A percentile compares a stretch with the other conserved stretches of the same genome.
Evolutionary conservation across 2,113 vertebrate genomes (phyloP).

Genomic region (Xiphophorus maculatus): DNA sequence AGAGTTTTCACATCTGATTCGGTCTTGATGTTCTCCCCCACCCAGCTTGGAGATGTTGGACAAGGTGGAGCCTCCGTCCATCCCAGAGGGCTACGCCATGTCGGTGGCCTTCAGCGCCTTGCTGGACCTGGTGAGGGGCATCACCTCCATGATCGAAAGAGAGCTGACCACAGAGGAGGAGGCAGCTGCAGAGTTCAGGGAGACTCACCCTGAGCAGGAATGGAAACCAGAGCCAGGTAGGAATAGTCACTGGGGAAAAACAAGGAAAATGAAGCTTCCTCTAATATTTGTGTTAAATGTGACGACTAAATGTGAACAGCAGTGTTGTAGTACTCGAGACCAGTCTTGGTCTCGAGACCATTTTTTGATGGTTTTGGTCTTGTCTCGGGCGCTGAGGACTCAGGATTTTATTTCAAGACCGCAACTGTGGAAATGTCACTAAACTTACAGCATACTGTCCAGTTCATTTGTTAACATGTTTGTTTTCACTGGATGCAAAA

Average conservation of each 20-base stretch:
- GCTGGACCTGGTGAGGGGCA: conserved; percentile 95
- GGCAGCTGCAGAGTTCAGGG: conserved; percentile 68
- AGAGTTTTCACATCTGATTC: not conserved
- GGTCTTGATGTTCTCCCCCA: not conserved
- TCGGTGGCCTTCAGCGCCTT: conserved; percentile 97
- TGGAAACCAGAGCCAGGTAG: conserved; percentile 85
- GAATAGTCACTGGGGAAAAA: conserved; percentile 1
- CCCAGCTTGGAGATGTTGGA: conserved; percentile 96
- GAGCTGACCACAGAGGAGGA: conserved; percentile 84
- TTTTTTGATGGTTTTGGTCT: no score
- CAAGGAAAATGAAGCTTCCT: not conserved
- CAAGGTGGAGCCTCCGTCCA: conserved; percentile 97
- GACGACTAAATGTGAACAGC: no score
- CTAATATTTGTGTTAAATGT: no score
- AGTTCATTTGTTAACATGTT: no score
- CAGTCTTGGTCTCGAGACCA: no score
- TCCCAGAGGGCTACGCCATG: conserved; percentile 98
- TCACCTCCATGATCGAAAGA: conserved; percentile 95
- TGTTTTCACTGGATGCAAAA: no score
- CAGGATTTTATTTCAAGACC: no score
- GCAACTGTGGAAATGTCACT: no score
- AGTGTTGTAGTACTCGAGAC: no score
- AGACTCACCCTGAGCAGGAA: conserved; percentile 71
- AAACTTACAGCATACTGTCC: no score
- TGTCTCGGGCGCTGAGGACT: no score